These are phyloP conservation scores for Rissa tridactyla DNA, from an alignment of 2,113 vertebrate species.

Conservation along the genomic window DNA sequence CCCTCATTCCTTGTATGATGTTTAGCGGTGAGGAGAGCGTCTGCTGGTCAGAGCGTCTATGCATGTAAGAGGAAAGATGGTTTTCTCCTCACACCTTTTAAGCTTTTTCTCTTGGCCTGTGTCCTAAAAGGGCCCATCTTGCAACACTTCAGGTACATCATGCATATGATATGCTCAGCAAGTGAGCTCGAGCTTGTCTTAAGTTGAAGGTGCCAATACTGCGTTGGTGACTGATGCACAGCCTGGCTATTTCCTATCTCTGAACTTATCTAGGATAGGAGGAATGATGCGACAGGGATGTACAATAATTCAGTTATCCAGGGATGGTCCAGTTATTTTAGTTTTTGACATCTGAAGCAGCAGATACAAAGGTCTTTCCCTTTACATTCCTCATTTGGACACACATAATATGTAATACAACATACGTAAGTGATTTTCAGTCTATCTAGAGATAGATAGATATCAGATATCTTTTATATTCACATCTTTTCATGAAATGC, in stretches of 20 bases:
- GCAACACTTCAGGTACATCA: neutral
- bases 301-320: neutral
- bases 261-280: neutral
- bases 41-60: neutral
- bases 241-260: neutral
- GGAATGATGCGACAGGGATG: neutral
- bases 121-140: neutral
- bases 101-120: neutral
- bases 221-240: neutral
- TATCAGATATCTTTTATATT: neutral
- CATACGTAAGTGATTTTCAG: neutral
- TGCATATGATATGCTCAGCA: neutral
- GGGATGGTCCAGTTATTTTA: neutral
- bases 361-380: neutral
- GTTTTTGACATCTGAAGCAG: neutral
- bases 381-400: neutral
- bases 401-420: neutral
- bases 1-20: neutral
- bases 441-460: neutral
- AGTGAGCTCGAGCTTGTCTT: neutral
- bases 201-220: neutral
- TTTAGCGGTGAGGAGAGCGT: neutral
- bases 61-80: neutral
- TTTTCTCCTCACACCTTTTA: neutral
- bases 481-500: neutral